Evolutionary conservation across 1,140 invertebrate genomes (phyloP), one percentile per base, ranked within the genome.

Genomic region (Phthorimaea operculella): DNA sequence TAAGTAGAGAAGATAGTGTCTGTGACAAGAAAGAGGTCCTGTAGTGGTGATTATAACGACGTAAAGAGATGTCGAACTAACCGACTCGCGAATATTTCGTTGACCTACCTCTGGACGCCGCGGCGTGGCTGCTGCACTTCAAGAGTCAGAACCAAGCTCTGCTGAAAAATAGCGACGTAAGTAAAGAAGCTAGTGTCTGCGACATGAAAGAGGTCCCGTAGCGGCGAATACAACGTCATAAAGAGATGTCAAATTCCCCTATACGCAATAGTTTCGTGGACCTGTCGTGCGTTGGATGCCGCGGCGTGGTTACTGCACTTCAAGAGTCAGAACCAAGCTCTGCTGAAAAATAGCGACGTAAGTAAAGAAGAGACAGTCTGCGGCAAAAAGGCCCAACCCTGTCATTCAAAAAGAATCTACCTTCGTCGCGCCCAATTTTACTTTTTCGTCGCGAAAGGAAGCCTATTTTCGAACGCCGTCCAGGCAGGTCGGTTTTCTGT

Each of bases 231-330:
- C 68, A 71, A 15, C 85, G 86, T 28, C 88, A 88, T 45, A 94
- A 91, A 75, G 95, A 97, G 83, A 85, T 89, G 54, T 83, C 89
- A 10, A 88, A 88, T 66, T 95, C 94, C 0, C 64, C 85, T n/a
- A 84, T 12, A 87, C 88, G 11, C 87, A 87, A 54, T 63, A 92
- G 90, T 8, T 88, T 89, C 54, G 86, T 93, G 14, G 94, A 98
- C 85, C 76, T 96, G 50, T 95, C 95, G n/a, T n/a, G n/a, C 95
- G 0, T 67, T 94, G 33, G 90, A 96, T 74, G 91, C 93, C 14
- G 91, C 92, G 1, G 83, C 89, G 0, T 97, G 94, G 94, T 86
- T 98, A 3, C 70, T 91, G 54, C 90, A 94, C 73, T 97, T 98
- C 66, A 93, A 92, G 77, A 79, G 72, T 17, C 93, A 95, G 79